phyloP scores from a whole-genome alignment of 2,797 vertebrate genomes.

The Sus cebifrons region DNA sequence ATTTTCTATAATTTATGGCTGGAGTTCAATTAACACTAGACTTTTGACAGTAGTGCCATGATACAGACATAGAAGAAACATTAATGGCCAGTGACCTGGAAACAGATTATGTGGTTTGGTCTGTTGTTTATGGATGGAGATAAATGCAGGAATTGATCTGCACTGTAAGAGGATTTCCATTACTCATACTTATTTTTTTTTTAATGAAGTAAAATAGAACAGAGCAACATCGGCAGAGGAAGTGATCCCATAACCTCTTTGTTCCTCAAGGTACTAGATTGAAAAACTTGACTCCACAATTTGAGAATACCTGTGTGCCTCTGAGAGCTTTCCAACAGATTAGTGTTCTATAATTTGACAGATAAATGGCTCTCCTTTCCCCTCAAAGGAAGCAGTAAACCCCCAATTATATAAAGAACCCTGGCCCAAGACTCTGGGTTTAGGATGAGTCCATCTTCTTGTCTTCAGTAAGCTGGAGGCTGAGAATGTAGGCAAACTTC shows the following conservation, averaged over 20 bases:
- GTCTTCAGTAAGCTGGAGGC: conserved; percentile 28
- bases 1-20: neutral
- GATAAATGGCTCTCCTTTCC: conserved; percentile 70
- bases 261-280: conserved; percentile 60
- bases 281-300: conserved; percentile 71
- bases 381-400: conserved; percentile 72
- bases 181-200: conserved; percentile 6
- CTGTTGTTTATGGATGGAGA: neutral
- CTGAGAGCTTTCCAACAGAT: conserved; percentile 67
- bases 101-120: neutral
- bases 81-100: conserved; percentile 14
- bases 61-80: neutral
- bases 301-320: conserved; percentile 63
- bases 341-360: conserved; percentile 77
- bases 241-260: conserved; percentile 54
- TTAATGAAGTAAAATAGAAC: conserved; percentile 57
- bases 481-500: conserved; percentile 42
- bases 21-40: neutral
- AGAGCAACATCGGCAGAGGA: conserved; percentile 8
- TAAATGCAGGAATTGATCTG: conserved; percentile 2
- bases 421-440: conserved; percentile 57
- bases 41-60: neutral
- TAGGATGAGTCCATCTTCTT: conserved; percentile 51
- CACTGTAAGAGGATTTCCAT: conserved; percentile 1
- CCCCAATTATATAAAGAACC: conserved; percentile 72